These are phyloP conservation scores for Eurytoma californica DNA, from an alignment of 2,888 invertebrate species.

Conservation along the genomic window DNA sequence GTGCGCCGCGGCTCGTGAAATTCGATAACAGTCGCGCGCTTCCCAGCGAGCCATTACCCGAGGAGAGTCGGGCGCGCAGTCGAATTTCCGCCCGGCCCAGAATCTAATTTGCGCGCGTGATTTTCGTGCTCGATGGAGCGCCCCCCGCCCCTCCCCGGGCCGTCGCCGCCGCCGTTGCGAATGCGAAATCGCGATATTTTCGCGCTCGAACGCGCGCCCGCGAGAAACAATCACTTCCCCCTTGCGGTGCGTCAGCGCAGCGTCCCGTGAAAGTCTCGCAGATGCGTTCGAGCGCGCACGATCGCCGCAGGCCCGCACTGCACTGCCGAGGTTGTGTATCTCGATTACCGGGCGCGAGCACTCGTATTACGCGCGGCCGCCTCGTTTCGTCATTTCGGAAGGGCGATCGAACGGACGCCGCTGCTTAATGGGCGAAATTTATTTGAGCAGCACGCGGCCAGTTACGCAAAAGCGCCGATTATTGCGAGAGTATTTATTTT, in stretches of 20 bases:
- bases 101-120: constrained; percentile 42
- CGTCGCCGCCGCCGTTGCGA: not conserved
- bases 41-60: not conserved
- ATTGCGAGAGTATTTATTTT: no score
- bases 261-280: constrained; percentile 17
- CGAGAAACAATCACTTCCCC: constrained; percentile 23
- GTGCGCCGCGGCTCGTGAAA: not conserved
- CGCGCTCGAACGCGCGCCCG: constrained; percentile 28
- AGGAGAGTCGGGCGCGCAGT: constrained; percentile 9
- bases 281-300: not conserved
- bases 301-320: not conserved
- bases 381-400: constrained; percentile 23
- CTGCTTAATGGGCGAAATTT: no score
- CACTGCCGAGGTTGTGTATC: not conserved
- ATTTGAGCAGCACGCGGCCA: no score
- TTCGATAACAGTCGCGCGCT: constrained; percentile 12
- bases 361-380: not conserved
- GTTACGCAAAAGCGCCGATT: no score
- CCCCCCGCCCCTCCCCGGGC: not conserved
- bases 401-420: not conserved
- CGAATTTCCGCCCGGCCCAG: constrained; percentile 33
- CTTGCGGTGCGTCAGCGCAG: constrained; percentile 1
- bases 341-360: constrained; percentile 12
- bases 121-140: constrained; percentile 8
- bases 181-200: constrained; percentile 9